Evolutionary conservation across 2,797 vertebrate species (phyloP).

Genomic region (Sciurus vulgaris): DNA sequence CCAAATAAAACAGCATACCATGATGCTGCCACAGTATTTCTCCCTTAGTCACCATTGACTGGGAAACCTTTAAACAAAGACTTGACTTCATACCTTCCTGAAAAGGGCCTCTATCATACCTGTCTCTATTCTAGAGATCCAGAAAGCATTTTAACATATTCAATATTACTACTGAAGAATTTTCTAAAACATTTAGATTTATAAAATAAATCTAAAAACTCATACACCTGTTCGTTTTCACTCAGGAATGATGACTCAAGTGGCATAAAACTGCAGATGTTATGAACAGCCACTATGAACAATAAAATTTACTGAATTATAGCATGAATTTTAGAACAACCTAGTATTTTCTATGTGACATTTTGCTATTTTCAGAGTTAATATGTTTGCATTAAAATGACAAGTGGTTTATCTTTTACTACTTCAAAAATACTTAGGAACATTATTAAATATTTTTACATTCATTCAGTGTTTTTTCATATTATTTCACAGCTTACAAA

Average conservation of each 20-base stretch:
- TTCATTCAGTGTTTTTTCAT: slow-evolving; percentile 62
- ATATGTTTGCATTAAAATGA: slow-evolving; percentile 54
- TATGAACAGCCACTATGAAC: slow-evolving; percentile 9
- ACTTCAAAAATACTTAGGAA: slow-evolving; percentile 65
- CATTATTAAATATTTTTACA: slow-evolving; percentile 61
- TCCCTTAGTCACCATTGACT: slow-evolving; percentile 73
- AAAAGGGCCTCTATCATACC: slow-evolving; percentile 59
- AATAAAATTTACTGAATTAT: slow-evolving; percentile 58
- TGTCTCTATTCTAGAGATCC: slow-evolving; percentile 54
- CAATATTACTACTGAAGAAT: slow-evolving; percentile 44
- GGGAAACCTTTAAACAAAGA: slow-evolving; percentile 79
- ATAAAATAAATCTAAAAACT: slow-evolving; percentile 56
- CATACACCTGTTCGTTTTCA: background rate
- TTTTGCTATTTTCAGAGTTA: slow-evolving; percentile 63
- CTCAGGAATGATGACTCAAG: slow-evolving; percentile 18
- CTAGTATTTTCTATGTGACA: background rate
- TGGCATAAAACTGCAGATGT: slow-evolving; percentile 47
- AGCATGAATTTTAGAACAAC: slow-evolving; percentile 45
- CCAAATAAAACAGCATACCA: slow-evolving; percentile 28
- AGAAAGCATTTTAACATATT: slow-evolving; percentile 42
- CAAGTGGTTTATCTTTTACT: slow-evolving; percentile 57
- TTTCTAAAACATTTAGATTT: slow-evolving; percentile 62
- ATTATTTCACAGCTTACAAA: slow-evolving; percentile 42
- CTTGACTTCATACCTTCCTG: slow-evolving; percentile 59
- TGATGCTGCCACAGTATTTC: slow-evolving; percentile 45